Evolutionary conservation across 2,113 vertebrate species (phyloP).

Genomic region (Platichthys flesus): DNA sequence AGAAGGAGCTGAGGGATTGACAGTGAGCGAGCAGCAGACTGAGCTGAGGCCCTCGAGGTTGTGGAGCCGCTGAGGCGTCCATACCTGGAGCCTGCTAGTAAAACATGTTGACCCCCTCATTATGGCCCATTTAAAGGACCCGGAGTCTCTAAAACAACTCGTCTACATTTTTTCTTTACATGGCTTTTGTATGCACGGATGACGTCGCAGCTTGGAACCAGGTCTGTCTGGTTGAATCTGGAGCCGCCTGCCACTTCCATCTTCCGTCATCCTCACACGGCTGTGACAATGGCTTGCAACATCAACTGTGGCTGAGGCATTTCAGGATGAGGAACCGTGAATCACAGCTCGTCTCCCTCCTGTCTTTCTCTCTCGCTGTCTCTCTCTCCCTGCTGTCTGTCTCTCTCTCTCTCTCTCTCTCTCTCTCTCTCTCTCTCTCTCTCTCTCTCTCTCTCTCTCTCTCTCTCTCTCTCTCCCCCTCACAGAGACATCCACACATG

Average conservation of each 20-base stretch:
- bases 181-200: constrained; percentile 61
- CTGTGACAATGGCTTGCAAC: constrained; percentile 69
- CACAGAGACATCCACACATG: constrained; percentile 35
- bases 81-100: constrained; percentile 69
- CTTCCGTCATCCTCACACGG: constrained; percentile 66
- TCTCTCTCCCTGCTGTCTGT: constrained; percentile 18
- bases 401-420: background rate
- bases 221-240: constrained; percentile 71
- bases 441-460: constrained; percentile 16
- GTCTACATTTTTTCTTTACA: constrained; percentile 57
- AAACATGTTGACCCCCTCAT: constrained; percentile 74
- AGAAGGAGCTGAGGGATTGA: constrained; percentile 52
- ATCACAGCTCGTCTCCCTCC: constrained; percentile 61
- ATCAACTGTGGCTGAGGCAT: constrained; percentile 62
- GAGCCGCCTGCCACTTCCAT: constrained; percentile 64
- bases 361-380: constrained; percentile 37
- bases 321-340: constrained; percentile 73
- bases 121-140: constrained; percentile 68
- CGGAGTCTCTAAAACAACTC: constrained; percentile 69
- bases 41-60: constrained; percentile 59
- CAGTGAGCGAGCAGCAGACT: constrained; percentile 60
- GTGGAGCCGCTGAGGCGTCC: constrained; percentile 65
- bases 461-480: constrained; percentile 10
- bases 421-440: constrained; percentile 16
- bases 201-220: constrained; percentile 50